A percentile compares a stretch with the other conserved stretches of the same genome.
Evolutionary conservation across 2,113 vertebrate genomes (phyloP).

Genomic region (Ploceus nigricollis): DNA sequence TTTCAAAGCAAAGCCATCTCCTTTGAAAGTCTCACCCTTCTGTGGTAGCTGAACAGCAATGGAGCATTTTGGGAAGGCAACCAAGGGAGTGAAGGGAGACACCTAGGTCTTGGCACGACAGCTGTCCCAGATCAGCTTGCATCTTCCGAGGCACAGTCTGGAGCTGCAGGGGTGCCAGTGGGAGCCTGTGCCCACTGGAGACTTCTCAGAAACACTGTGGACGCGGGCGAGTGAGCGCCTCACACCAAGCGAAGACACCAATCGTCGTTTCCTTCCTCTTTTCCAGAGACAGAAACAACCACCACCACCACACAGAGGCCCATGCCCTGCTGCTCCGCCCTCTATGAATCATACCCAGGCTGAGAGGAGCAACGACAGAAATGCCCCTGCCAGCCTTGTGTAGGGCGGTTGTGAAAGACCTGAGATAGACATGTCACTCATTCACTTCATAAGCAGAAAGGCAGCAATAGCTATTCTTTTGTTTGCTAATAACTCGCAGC

Average conservation of each 20-base stretch:
- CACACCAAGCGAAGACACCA: background rate
- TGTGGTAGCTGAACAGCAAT: background rate
- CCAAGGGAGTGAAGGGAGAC: background rate
- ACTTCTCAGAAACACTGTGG: constrained; percentile 1
- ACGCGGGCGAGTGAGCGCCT: rapidly evolving
- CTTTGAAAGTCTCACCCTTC: background rate
- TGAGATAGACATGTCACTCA: background rate
- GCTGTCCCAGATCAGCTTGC: rapidly evolving
- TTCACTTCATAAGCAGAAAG: background rate
- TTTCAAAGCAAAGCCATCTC: background rate
- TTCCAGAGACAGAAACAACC: constrained; percentile 43
- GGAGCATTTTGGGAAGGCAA: background rate
- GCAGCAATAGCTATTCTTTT: background rate
- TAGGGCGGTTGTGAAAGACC: background rate
- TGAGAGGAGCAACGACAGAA: background rate
- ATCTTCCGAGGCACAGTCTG: rapidly evolving
- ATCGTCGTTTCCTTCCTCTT: constrained; percentile 65
- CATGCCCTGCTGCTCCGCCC: background rate
- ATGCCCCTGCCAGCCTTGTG: background rate
- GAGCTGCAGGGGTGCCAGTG: background rate
- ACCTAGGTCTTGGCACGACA: rapidly evolving
- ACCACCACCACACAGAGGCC: background rate
- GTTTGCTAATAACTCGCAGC: background rate
- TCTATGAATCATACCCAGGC: background rate
- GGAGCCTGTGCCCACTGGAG: rapidly evolving